These are phyloP conservation scores for Zingel zingel DNA, from an alignment of 2,113 vertebrate species.

Conservation along the genomic window DNA sequence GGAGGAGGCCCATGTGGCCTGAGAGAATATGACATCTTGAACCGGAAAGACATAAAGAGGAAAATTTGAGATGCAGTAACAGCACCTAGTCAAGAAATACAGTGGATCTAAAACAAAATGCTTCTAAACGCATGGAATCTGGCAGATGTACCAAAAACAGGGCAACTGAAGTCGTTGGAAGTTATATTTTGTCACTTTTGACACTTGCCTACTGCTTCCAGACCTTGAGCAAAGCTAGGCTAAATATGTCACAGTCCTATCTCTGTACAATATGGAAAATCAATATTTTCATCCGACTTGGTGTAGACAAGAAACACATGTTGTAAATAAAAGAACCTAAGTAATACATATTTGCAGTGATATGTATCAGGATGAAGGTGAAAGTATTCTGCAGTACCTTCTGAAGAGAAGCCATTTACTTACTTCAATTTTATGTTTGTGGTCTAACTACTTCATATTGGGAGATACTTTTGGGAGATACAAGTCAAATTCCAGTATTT, in stretches of 20 bases:
- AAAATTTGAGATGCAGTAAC: no score
- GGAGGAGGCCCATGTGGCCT: no score
- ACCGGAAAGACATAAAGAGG: no score
- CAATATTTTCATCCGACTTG: background rate
- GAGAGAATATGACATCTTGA: no score
- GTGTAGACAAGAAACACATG: background rate
- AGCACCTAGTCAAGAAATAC: no score
- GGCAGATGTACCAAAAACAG: background rate
- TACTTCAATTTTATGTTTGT: background rate
- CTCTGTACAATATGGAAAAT: background rate
- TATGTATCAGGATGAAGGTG: background rate
- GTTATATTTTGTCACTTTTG: background rate
- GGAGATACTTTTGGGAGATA: background rate
- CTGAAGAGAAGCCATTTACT: background rate
- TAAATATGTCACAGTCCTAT: background rate
- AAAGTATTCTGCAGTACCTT: background rate
- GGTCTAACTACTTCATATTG: background rate
- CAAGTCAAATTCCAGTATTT: background rate
- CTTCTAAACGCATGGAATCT: no score
- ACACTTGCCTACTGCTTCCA: background rate
- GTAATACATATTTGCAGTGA: background rate
- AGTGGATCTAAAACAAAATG: no score
- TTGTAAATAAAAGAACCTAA: background rate
- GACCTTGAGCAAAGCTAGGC: background rate
- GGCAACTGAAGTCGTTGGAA: background rate